These are phyloP conservation scores for Mystacornis crossleyi DNA, from an alignment of 2,113 vertebrate genomes.

Conservation along the genomic window DNA sequence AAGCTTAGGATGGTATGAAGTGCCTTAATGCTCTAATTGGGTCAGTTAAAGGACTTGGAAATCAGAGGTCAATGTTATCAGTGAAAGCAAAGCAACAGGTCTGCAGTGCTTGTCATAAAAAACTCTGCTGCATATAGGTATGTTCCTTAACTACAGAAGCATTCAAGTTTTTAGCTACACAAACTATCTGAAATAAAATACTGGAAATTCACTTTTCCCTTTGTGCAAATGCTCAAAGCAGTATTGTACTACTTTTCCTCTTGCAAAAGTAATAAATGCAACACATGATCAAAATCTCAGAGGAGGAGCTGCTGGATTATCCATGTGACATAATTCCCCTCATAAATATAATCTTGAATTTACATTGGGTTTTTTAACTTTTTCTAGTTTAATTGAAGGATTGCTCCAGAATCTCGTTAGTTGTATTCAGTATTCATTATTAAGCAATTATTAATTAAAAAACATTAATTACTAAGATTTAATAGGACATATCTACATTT, in stretches of 20 bases:
- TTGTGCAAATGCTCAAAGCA: neutral
- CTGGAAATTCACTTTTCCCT: neutral
- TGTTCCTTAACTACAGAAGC: neutral
- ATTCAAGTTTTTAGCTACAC: neutral
- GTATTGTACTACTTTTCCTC: neutral
- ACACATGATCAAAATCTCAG: neutral
- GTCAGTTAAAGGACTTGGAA: neutral
- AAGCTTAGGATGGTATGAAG: neutral
- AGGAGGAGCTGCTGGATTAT: neutral
- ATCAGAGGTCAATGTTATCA: neutral
- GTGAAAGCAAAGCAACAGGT: neutral
- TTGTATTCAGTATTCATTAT: neutral
- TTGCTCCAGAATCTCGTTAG: neutral
- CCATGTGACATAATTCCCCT: neutral
- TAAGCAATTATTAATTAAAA: neutral
- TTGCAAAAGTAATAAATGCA: neutral
- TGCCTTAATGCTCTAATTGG: neutral
- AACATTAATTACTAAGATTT: neutral
- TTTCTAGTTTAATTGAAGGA: neutral
- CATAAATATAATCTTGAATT: neutral
- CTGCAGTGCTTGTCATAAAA: neutral
- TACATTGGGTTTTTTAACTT: accelerated
- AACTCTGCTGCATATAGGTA: neutral
- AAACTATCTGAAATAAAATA: neutral
- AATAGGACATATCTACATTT: neutral